Percentiles rank a stretch among this genome's conserved stretches.
Conservation (phyloP, 2,797 vertebrate genomes). For the Peromyscus eremicus region DNA sequence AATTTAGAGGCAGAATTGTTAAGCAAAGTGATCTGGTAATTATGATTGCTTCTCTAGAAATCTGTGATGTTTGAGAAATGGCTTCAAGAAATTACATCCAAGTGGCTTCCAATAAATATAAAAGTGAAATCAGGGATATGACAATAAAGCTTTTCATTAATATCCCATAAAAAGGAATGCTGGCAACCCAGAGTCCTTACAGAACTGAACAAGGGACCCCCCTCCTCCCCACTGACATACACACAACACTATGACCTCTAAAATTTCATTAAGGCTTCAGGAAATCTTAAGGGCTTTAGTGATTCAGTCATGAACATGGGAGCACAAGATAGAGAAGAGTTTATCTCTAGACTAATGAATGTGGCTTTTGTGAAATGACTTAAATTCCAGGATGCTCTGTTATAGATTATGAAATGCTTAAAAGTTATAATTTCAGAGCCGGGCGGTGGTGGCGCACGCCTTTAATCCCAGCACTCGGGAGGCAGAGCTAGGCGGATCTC, state of each 20-base stretch:
- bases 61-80: slow-evolving; percentile 12
- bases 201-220: background rate
- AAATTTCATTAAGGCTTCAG: background rate
- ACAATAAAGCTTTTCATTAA: background rate
- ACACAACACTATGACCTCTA: background rate
- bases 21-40: background rate
- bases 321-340: background rate
- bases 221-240: background rate
- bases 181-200: background rate
- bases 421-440: background rate
- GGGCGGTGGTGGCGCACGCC: no score
- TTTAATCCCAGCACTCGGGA: no score
- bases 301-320: background rate
- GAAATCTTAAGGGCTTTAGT: background rate
- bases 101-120: background rate
- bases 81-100: background rate
- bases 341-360: background rate
- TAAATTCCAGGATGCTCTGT: background rate
- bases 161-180: background rate
- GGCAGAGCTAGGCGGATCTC: no score
- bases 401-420: background rate
- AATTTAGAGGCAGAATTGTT: background rate
- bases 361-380: background rate
- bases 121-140: background rate
- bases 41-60: background rate